Evolutionary conservation across 2,888 invertebrate species (phyloP).

Genomic region (Diaprepes abbreviatus): DNA sequence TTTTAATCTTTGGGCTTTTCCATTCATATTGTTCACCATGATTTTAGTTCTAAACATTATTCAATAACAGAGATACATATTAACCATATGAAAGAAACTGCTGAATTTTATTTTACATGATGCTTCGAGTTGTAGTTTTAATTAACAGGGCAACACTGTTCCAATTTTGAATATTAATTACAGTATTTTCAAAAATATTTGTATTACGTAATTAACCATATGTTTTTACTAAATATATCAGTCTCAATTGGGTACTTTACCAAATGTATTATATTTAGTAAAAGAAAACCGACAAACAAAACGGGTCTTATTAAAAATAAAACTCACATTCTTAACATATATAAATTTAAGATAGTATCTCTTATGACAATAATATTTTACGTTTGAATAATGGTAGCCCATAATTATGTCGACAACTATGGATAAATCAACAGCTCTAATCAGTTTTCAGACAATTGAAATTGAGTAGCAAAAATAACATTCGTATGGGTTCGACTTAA

Average conservation of each 20-base stretch:
- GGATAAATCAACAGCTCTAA: constrained; percentile 56
- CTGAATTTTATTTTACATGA: too few species aligned
- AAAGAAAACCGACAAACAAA: constrained; percentile 29
- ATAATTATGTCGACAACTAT: constrained; percentile 58
- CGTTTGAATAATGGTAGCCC: constrained; percentile 57
- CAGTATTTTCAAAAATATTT: too few species aligned
- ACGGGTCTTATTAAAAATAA: constrained; percentile 43
- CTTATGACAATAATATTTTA: constrained; percentile 60
- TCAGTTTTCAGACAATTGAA: constrained; percentile 12
- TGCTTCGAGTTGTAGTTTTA: too few species aligned
- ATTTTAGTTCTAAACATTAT: too few species aligned
- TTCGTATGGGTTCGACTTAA: neutral
- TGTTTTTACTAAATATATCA: neutral
- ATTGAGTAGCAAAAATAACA: constrained; percentile 10
- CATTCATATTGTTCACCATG: too few species aligned
- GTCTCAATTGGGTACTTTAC: constrained; percentile 27
- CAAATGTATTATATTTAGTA: constrained; percentile 25
- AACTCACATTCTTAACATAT: constrained; percentile 43
- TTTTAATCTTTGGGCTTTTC: too few species aligned
- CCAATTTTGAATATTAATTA: too few species aligned
- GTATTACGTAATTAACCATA: neutral
- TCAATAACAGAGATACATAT: too few species aligned
- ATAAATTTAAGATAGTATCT: constrained; percentile 48
- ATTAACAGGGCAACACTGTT: too few species aligned
- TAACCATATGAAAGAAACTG: too few species aligned